phyloP scores from a whole-genome alignment of 1,140 invertebrate species.

The Littorina saxatilis region DNA sequence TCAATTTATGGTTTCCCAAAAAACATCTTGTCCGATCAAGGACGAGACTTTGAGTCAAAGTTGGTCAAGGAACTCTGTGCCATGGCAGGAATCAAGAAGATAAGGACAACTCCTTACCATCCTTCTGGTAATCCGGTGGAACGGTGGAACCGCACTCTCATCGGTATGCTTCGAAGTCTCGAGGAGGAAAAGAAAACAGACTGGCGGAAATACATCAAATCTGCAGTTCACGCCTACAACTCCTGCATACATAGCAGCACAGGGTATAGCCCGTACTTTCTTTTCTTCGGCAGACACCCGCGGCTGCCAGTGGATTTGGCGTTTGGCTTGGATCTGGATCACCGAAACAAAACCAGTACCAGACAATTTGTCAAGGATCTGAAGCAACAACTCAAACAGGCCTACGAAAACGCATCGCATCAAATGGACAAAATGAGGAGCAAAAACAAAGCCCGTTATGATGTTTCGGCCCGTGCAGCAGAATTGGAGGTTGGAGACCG shows the following conservation, averaged over 20 bases:
- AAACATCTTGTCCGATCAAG: conserved; percentile 38
- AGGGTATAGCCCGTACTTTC: background rate
- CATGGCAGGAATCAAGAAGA: conserved; percentile 20
- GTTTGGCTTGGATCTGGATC: no score
- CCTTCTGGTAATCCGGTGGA: no score
- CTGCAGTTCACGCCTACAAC: background rate
- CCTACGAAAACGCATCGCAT: background rate
- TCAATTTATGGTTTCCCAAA: conserved; percentile 36
- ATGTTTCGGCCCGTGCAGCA: conserved; percentile 1
- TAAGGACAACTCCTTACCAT: no score
- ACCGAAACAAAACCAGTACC: no score
- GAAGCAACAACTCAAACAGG: no score
- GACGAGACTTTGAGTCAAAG: no score
- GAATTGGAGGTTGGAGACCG: background rate
- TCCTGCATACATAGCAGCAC: background rate
- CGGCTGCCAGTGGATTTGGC: no score
- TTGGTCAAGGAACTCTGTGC: conserved; percentile 45
- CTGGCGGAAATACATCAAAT: background rate
- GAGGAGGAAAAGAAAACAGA: conserved; percentile 2
- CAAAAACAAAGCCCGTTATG: conserved; percentile 3
- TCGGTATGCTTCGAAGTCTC: no score
- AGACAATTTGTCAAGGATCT: no score
- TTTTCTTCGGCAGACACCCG: no score
- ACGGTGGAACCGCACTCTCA: no score
- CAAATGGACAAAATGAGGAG: conserved; percentile 23